These are phyloP conservation scores for Aulostomus chinensis DNA, from an alignment of 2,797 vertebrate genomes.

Conservation along the genomic window DNA sequence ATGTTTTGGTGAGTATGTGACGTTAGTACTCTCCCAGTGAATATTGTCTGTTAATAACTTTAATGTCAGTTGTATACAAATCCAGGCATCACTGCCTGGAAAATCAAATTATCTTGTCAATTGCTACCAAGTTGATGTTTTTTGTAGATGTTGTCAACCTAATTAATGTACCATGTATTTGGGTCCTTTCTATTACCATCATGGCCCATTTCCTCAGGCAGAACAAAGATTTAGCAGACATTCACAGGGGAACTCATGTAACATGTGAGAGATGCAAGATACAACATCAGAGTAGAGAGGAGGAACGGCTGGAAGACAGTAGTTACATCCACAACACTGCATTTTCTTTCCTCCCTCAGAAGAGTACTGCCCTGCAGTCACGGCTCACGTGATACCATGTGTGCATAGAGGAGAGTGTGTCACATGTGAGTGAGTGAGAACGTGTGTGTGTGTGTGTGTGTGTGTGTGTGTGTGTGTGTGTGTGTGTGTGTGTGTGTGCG, in stretches of 20 bases:
- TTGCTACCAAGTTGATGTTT: too few species aligned
- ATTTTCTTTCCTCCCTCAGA: conserved; percentile 55
- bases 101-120: too few species aligned
- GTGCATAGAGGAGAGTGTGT: conserved; percentile 11
- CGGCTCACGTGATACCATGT: conserved; percentile 57
- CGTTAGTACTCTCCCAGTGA: too few species aligned
- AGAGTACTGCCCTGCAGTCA: conserved; percentile 65
- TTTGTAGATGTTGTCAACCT: too few species aligned
- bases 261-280: conserved; percentile 1
- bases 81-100: too few species aligned
- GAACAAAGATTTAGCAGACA: background rate
- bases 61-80: too few species aligned
- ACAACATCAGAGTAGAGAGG: conserved; percentile 8
- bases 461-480: conserved; percentile 5
- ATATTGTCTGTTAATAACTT: too few species aligned
- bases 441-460: conserved; percentile 4
- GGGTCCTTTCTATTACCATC: background rate
- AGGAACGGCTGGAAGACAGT: conserved; percentile 35
- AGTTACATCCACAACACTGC: conserved; percentile 50
- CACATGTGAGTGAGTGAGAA: too few species aligned
- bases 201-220: background rate
- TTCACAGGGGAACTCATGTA: conserved; percentile 16
- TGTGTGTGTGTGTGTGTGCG: background rate
- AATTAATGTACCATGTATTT: too few species aligned
- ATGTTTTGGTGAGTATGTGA: too few species aligned